Evolutionary conservation across 2,888 invertebrate species (phyloP).

Genomic region (Synanthedon vespiformis): DNA sequence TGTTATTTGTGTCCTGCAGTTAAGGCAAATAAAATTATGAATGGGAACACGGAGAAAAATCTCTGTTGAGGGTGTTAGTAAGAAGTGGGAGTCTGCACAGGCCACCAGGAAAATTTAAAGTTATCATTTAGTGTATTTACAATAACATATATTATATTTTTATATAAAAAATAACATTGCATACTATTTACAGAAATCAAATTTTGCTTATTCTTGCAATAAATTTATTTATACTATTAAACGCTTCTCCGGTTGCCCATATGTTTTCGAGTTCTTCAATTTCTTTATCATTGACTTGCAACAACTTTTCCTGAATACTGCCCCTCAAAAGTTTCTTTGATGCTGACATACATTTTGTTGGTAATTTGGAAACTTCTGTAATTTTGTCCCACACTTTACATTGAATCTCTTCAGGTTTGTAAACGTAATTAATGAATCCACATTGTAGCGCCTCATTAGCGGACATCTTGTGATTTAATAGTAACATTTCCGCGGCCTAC

Average conservation of each 20-base stretch:
- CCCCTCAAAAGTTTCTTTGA: constrained; percentile 79
- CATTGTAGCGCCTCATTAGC: constrained; percentile 82
- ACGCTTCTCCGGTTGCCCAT: constrained; percentile 75
- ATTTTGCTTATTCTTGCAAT: constrained; percentile 21
- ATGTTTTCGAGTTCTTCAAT: constrained; percentile 73
- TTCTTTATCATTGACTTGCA: constrained; percentile 77
- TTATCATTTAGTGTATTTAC: too few relatives aligned
- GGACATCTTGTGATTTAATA: constrained; percentile 81
- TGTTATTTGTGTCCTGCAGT: too few relatives aligned
- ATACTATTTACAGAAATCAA: constrained; percentile 3
- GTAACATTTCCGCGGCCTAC: constrained; percentile 71
- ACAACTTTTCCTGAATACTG: constrained; percentile 71
- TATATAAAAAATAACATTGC: too few relatives aligned
- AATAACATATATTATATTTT: too few relatives aligned
- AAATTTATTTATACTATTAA: constrained; percentile 3
- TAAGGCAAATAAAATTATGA: too few relatives aligned
- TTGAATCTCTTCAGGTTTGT: constrained; percentile 74
- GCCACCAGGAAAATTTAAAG: too few relatives aligned
- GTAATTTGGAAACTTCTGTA: constrained; percentile 64
- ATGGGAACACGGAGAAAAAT: too few relatives aligned
- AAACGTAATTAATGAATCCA: constrained; percentile 84
- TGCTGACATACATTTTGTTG: constrained; percentile 69
- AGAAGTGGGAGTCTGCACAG: too few relatives aligned
- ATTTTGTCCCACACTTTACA: constrained; percentile 71
- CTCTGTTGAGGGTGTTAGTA: too few relatives aligned